These are phyloP conservation scores for Hypselothyrea guttata DNA, from an alignment of 2,888 invertebrate genomes.

Conservation along the genomic window DNA sequence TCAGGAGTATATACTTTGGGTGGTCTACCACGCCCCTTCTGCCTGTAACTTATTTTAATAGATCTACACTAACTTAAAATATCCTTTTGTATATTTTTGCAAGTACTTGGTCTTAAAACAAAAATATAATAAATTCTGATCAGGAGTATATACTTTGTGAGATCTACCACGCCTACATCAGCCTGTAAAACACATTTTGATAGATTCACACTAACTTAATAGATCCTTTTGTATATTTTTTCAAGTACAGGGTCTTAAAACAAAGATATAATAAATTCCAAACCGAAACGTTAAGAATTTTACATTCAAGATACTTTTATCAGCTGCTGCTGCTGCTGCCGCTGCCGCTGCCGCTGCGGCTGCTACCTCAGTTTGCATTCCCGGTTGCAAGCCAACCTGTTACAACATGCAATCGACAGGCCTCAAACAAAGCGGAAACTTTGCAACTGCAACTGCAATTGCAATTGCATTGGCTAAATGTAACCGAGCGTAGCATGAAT, in stretches of 20 bases:
- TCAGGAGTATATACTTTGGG: no score
- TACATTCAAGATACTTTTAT: conserved; percentile 60
- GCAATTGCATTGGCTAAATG: conserved; percentile 29
- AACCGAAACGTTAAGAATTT: conserved; percentile 65
- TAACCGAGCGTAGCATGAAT: conserved; percentile 45
- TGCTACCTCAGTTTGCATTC: conserved; percentile 42
- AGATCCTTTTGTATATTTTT: no score
- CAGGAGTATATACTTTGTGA: no score
- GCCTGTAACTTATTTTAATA: no score
- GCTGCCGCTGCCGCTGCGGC: conserved; percentile 4
- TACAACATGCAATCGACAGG: conserved; percentile 65
- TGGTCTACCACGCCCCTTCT: no score
- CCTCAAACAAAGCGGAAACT: conserved; percentile 52
- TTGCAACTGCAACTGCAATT: conserved; percentile 12
- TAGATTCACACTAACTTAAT: no score
- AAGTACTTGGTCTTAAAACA: no score
- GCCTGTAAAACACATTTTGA: no score
- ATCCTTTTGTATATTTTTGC: no score
- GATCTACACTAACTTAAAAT: no score
- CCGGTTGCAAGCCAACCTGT: conserved; percentile 56
- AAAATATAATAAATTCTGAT: conserved; percentile 1
- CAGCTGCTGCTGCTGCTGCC: conserved; percentile 38
- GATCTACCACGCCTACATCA: no score
- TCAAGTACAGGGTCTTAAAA: no score
- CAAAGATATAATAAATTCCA: conserved; percentile 49